Evolutionary conservation across 2,888 invertebrate species (phyloP).

Genomic region (Scaptomyza cyrtandrae): DNA sequence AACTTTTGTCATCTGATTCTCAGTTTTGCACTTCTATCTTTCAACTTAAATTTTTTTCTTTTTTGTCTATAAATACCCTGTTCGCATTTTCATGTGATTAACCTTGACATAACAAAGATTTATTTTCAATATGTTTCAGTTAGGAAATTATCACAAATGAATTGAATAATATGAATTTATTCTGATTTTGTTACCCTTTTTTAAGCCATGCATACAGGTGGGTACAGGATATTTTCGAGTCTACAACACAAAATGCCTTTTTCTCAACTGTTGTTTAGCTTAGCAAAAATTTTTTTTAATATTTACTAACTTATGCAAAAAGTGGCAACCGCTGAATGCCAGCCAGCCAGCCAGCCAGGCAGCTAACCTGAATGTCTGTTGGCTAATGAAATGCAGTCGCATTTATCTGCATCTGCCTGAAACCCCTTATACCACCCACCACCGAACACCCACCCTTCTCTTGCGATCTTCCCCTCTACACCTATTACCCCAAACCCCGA

Average conservation of each 20-base stretch:
- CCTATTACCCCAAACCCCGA: not conserved
- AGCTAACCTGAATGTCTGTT: constrained; percentile 31
- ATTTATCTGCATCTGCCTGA: constrained; percentile 5
- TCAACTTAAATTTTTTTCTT: not conserved
- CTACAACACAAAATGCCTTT: not conserved
- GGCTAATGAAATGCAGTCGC: constrained; percentile 73
- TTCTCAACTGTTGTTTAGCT: constrained; percentile 48
- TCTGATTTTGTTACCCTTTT: too few species aligned
- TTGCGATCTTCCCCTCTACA: not conserved
- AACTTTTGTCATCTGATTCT: constrained; percentile 74
- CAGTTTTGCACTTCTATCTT: constrained; percentile 54
- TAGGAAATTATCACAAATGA: too few species aligned
- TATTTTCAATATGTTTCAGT: too few species aligned
- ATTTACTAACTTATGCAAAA: constrained; percentile 77
- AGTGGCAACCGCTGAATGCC: constrained; percentile 67
- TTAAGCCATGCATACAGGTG: not conserved
- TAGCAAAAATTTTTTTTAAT: constrained; percentile 67
- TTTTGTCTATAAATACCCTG: constrained; percentile 13
- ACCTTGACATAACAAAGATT: not conserved
- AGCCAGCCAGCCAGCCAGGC: constrained; percentile 7
- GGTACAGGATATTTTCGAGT: constrained; percentile 20
- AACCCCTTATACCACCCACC: too few species aligned
- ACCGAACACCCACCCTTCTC: too few species aligned
- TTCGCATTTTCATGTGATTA: not conserved
- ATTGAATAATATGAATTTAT: too few species aligned